A percentile compares a stretch with the other conserved stretches of the same genome.
Evolutionary conservation across 1,140 invertebrate species (phyloP).

Genomic region (Drosophila obscura): DNA sequence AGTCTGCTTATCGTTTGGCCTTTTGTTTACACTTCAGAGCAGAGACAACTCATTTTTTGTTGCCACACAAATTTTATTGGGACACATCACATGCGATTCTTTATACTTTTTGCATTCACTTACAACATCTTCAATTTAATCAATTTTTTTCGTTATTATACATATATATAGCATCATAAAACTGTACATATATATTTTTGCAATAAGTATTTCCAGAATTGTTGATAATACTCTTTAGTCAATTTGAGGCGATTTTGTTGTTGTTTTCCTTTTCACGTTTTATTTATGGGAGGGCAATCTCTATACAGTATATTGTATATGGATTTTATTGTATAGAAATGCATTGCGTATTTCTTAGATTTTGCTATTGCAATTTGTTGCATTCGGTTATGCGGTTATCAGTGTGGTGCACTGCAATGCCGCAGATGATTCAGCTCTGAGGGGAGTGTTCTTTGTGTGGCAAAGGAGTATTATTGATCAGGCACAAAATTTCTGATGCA

Average conservation of each 20-base stretch:
- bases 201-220: conserved; percentile 27
- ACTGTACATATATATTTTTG: conserved; percentile 21
- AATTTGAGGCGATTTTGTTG: conserved; percentile 52
- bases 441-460: conserved; percentile 36
- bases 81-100: conserved; percentile 50
- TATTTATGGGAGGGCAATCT: conserved; percentile 45
- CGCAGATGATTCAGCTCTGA: conserved; percentile 34
- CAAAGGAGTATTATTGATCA: conserved; percentile 19
- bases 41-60: conserved; percentile 58
- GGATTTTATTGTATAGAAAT: conserved; percentile 5
- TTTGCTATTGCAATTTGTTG: conserved; percentile 62
- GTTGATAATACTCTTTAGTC: conserved; percentile 61
- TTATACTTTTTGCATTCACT: conserved; percentile 27
- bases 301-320: background rate
- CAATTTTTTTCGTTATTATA: conserved; percentile 14
- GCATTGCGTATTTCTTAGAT: conserved; percentile 43
- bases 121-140: conserved; percentile 64
- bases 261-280: conserved; percentile 2
- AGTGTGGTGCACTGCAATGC: conserved; percentile 24
- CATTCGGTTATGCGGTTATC: conserved; percentile 42
- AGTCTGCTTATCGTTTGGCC: conserved; percentile 34
- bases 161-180: conserved; percentile 22
- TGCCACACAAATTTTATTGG: conserved; percentile 66
- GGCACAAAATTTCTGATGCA: conserved; percentile 31
- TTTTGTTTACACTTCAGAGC: conserved; percentile 48